Base-by-base conservation (phyloP, 2,797 vertebrate genomes). In the Centropyge bicolor region DNA sequence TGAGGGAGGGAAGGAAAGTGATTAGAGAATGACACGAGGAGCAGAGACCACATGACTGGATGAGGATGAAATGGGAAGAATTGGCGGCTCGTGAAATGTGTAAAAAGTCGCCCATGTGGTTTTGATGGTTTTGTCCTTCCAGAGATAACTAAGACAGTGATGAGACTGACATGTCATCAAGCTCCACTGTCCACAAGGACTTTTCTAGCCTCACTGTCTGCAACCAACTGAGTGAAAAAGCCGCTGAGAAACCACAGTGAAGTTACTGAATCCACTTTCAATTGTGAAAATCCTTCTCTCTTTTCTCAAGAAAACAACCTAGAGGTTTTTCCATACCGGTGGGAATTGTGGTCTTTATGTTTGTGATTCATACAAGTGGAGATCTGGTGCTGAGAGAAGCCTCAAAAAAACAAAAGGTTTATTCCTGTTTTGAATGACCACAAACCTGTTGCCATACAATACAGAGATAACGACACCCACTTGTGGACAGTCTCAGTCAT, bases 1-100 rank as follows among this genome's bases (percentile, higher is more conserved):
- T 51, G 57, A 79, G 51, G 65, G 63, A 76, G 71, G 59, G 82
- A 87, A 86, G 59, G 86, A 84, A 86, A 88, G 82, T 77, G 70
- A 86, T 84, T 74, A 71, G 69, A 68, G 43, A 83, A 68, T 56
- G 76, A 83, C 66, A 61, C 80, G 67, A 65, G 64, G 43, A 73
- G 80, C 13, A 69, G 75, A 76, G 54, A 86, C 76, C 76, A 49
- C 72, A 80, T 79, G 79, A 81, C 74, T 83, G 73, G 31, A 24
- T 22, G 60, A 57, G 6, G 36, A 77, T 20, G 16, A 65, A 46
- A 61, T 46, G 59, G 66, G 41, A 48, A 38, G 43, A 56, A 54
- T 13, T 45, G 64, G 19, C 3, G 3, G 60, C 63, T 72, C 43
- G 38, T 66, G 59, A 68, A 72, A 70, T 54, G 63, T 61, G 65